These are phyloP conservation scores for Lycaon pictus DNA, from an alignment of 2,113 vertebrate genomes.

Conservation along the genomic window DNA sequence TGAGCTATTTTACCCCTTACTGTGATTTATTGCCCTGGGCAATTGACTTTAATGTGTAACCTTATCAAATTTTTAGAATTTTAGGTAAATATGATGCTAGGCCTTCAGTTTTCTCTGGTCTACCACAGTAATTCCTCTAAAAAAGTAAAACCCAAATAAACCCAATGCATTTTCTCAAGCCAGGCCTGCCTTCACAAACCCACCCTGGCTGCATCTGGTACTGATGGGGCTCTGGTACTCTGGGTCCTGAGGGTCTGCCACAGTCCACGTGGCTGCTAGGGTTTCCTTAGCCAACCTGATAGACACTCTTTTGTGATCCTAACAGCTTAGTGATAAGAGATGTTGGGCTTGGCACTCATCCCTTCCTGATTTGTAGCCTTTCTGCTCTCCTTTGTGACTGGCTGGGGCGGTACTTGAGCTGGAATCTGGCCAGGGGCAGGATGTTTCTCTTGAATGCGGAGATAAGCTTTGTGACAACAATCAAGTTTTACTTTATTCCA, in stretches of 20 bases:
- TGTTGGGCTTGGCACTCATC: slow-evolving; percentile 26
- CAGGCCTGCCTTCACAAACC: slow-evolving; percentile 67
- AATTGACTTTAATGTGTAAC: neutral
- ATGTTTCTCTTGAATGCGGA: neutral
- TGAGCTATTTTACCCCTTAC: accelerated
- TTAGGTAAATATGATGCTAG: slow-evolving; percentile 59
- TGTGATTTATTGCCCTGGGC: neutral
- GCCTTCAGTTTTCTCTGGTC: neutral
- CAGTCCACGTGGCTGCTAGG: slow-evolving; percentile 48
- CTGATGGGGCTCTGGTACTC: slow-evolving; percentile 79
- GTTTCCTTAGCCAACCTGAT: slow-evolving; percentile 80
- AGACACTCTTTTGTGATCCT: slow-evolving; percentile 59
- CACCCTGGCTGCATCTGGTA: slow-evolving; percentile 75
- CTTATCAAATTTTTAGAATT: slow-evolving; percentile 72
- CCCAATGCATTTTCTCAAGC: slow-evolving; percentile 79
- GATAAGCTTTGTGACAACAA: slow-evolving; percentile 30
- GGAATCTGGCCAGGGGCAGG: neutral
- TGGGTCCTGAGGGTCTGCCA: slow-evolving; percentile 70
- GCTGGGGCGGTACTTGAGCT: neutral
- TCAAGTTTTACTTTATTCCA: neutral
- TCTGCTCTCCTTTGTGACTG: slow-evolving; percentile 13
- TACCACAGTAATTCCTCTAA: slow-evolving; percentile 73
- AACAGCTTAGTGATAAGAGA: slow-evolving; percentile 76
- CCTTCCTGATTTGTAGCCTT: slow-evolving; percentile 34
- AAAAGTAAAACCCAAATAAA: slow-evolving; percentile 58